These are phyloP conservation scores for Nasonia giraulti DNA, from an alignment of 1,140 invertebrate species.

Conservation along the genomic window DNA sequence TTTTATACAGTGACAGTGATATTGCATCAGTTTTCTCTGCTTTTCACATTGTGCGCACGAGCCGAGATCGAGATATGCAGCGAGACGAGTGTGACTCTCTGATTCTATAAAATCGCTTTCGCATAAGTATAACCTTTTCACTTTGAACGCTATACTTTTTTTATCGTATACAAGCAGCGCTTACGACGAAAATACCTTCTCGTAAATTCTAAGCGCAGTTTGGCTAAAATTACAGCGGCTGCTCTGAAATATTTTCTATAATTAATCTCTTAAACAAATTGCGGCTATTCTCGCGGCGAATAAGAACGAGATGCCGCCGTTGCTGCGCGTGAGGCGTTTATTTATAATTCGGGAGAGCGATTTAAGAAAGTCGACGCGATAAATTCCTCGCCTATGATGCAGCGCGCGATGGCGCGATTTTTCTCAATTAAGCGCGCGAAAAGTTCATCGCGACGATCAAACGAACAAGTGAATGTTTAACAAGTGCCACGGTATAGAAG, in stretches of 20 bases:
- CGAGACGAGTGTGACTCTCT: neutral
- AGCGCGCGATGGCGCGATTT: too few species aligned
- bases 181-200: neutral
- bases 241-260: constrained; percentile 8
- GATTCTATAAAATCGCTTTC: neutral
- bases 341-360: constrained; percentile 2
- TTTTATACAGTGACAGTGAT: constrained; percentile 29
- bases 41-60: neutral
- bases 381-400: too few species aligned
- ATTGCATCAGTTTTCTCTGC: constrained; percentile 10
- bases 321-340: neutral
- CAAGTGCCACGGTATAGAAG: neutral
- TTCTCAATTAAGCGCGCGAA: too few species aligned
- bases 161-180: neutral
- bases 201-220: neutral
- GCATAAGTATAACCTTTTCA: constrained; percentile 38
- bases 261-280: constrained; percentile 38
- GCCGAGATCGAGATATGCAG: neutral
- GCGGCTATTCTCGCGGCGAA: neutral
- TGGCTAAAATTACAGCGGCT: constrained; percentile 41
- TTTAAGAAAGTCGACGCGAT: neutral
- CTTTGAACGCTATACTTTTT: neutral
- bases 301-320: neutral
- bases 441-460: neutral
- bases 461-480: neutral